Base-by-base conservation (phyloP, 1,140 invertebrate species). In the Drosophila melanica region DNA sequence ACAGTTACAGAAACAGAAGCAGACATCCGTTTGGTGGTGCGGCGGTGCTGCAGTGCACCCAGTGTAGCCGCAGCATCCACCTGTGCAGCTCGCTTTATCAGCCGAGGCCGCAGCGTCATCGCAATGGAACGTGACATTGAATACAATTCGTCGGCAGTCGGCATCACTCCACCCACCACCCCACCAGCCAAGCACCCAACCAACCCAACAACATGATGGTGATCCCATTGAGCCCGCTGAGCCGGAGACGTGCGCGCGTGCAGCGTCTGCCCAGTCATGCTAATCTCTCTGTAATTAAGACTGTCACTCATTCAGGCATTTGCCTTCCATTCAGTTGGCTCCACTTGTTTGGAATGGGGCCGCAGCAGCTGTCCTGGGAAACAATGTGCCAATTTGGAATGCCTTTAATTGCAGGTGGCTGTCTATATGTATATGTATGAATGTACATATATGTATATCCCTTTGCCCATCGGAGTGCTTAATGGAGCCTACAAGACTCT, bases 211-310 rank as follows among this genome's bases (percentile, higher is more conserved):
- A 14, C 14, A 39, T 2, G 27, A 7, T 7, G 27, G 27, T 27
- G 27, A 27, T 18, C 41, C 14, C 27, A 47, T 4, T 44, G 20
- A 30, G 37, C 41, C 18, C 11, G 7, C 1, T 41, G 42, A 45
- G 42, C 16, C 14, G 3, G 42, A 18, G 42, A 45, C 42, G 42
- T 45, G 35, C 14, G n/a, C 30, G 14, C 30, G 18, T 9, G 10
- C 35, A 12, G 23, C 60, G 37, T 62, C 44, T 57, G 33, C 50
- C 48, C 58, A 57, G 54, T 57, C 75, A 84, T 85, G 81, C 81
- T 85, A 85, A 85, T 85, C 82, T 85, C 67, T 81, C 66, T 81
- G 81, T 87, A 85, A 85, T 85, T 85, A 85, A 85, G 81, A 71
- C 81, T 87, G 81, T 87, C 81, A 87, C 81, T 85, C 81, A 77